These are phyloP conservation scores for Charina bottae DNA, from an alignment of 2,113 vertebrate species.

Conservation along the genomic window DNA sequence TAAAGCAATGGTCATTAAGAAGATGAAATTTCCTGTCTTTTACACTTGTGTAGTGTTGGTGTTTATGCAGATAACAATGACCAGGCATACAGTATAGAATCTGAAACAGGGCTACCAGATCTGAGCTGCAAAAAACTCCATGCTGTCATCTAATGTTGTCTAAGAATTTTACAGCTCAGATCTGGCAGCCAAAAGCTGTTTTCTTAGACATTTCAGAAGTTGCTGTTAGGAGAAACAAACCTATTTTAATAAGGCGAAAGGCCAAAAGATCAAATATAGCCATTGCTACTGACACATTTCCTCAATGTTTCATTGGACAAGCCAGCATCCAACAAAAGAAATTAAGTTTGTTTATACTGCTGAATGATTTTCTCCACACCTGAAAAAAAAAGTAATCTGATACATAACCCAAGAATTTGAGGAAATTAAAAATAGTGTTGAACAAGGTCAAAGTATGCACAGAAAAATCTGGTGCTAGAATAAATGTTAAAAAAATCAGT, in stretches of 20 bases:
- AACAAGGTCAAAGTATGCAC: not conserved
- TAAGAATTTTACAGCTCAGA: not conserved
- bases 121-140: not conserved
- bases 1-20: not conserved
- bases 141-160: not conserved
- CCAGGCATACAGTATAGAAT: not conserved
- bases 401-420: not conserved
- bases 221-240: not conserved
- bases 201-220: conserved; percentile 1
- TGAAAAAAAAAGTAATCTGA: not conserved
- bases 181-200: not conserved
- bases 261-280: conserved; percentile 18
- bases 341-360: conserved; percentile 45
- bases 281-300: not conserved
- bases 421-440: not conserved
- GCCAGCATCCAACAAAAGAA: conserved; percentile 32
- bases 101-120: not conserved
- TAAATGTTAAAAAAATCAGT: not conserved
- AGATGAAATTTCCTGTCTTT: not conserved
- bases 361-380: conserved; percentile 2
- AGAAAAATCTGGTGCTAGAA: not conserved
- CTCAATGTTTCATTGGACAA: conserved; percentile 42
- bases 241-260: not conserved
- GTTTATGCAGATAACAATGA: not conserved
- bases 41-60: not conserved